A percentile compares a stretch with the other conserved stretches of the same genome.
Evolutionary conservation across 2,797 vertebrate species (phyloP).

Genomic region (Fistularia tabacaria): DNA sequence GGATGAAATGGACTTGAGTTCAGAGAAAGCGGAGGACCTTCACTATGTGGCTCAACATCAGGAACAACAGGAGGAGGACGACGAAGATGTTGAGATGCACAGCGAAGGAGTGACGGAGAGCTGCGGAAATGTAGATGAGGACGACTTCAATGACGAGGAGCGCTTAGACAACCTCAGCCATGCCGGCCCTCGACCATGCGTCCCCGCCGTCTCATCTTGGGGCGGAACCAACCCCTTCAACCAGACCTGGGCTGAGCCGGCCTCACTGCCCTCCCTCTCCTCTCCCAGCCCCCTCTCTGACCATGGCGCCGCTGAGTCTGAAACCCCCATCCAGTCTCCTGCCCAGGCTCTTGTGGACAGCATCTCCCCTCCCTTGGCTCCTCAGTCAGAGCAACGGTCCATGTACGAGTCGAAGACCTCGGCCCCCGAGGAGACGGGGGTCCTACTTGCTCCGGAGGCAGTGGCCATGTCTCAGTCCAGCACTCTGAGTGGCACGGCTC

Average conservation of each 20-base stretch:
- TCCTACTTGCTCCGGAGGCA: slow-evolving; percentile 27
- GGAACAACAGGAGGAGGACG: slow-evolving; percentile 62
- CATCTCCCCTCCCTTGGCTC: slow-evolving; percentile 38
- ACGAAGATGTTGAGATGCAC: slow-evolving; percentile 74
- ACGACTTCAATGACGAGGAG: slow-evolving; percentile 66
- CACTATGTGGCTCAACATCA: slow-evolving; percentile 47
- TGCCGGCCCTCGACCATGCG: slow-evolving; percentile 34
- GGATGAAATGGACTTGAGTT: slow-evolving; percentile 68
- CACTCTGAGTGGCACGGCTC: slow-evolving; percentile 75
- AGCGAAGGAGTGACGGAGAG: slow-evolving; percentile 69
- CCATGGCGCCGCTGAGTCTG: slow-evolving; percentile 53
- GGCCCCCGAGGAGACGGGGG: slow-evolving; percentile 22
- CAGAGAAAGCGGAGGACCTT: slow-evolving; percentile 61
- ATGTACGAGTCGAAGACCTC: slow-evolving; percentile 28
- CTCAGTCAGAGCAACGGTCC: slow-evolving; percentile 23
- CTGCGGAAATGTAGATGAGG: slow-evolving; percentile 59
- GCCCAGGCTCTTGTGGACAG: slow-evolving; percentile 60
- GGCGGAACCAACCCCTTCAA: slow-evolving; percentile 67
- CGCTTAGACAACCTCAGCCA: slow-evolving; percentile 66
- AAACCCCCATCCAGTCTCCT: slow-evolving; percentile 65
- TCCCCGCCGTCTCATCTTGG: slow-evolving; percentile 59
- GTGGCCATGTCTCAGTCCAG: slow-evolving; percentile 72
- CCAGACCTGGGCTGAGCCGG: slow-evolving; percentile 69
- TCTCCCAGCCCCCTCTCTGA: slow-evolving; percentile 63
- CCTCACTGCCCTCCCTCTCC: slow-evolving; percentile 32